Conservation (phyloP, 2,797 vertebrate species). For the Phoebastria nigripes region DNA sequence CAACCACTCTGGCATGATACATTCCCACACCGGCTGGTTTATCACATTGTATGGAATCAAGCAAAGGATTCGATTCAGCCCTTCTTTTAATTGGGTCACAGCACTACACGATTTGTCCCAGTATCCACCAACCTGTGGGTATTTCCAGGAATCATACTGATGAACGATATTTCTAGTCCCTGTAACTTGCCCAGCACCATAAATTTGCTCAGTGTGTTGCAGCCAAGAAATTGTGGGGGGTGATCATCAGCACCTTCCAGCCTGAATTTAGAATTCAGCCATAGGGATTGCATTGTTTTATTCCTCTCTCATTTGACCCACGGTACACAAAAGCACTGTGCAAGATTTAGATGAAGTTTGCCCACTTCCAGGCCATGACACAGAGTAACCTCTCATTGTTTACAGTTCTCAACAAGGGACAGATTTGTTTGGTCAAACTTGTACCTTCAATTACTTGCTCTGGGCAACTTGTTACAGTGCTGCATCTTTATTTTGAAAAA, state of each 20-base stretch:
- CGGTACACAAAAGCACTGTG: background rate
- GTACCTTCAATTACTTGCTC: background rate
- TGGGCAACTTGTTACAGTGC: background rate
- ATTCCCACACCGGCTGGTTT: conserved; percentile 96
- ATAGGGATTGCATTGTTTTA: background rate
- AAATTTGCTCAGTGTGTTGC: background rate
- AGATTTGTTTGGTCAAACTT: background rate
- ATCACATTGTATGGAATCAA: conserved; percentile 98
- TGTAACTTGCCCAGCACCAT: background rate
- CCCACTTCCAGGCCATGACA: background rate
- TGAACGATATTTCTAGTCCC: background rate
- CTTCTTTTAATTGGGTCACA: conserved; percentile 96
- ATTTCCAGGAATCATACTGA: conserved; percentile 33
- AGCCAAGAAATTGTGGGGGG: background rate
- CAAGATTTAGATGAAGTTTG: background rate
- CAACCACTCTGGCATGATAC: conserved; percentile 98
- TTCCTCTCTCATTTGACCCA: background rate
- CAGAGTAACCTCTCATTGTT: background rate
- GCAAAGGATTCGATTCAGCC: conserved; percentile 94
- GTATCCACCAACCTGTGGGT: conserved; percentile 91
- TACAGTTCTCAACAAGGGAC: background rate
- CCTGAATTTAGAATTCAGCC: background rate
- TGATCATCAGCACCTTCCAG: background rate
- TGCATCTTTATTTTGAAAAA: background rate
- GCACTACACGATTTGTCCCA: conserved; percentile 98